phyloP scores from a whole-genome alignment of 2,113 vertebrate genomes.

The Butastur rufipennis region DNA sequence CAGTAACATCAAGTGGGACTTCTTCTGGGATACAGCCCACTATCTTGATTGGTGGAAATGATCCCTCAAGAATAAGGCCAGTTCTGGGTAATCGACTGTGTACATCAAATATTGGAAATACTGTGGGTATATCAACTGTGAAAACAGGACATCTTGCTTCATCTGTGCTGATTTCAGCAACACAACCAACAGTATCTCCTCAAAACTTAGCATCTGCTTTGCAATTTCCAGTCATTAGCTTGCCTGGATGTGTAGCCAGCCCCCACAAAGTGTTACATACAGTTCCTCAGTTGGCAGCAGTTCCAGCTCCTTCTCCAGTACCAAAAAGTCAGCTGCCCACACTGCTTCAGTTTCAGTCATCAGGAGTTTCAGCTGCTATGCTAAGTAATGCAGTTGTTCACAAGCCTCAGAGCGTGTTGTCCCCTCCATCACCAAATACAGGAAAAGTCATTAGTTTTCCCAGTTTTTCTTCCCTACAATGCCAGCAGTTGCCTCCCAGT shows the following conservation, averaged over 20 bases:
- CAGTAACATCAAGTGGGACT: constrained; percentile 39
- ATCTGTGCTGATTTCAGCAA: constrained; percentile 80
- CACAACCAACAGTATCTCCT: constrained; percentile 66
- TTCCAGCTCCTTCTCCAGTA: constrained; percentile 46
- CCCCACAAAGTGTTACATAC: constrained; percentile 50
- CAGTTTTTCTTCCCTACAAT: constrained; percentile 42
- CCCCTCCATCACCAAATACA: constrained; percentile 41
- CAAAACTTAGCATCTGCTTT: constrained; percentile 70
- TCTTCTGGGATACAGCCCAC: constrained; percentile 32
- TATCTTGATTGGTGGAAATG: constrained; percentile 60
- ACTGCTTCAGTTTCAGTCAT: constrained; percentile 61
- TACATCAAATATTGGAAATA: constrained; percentile 69
- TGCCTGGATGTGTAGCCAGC: constrained; percentile 53
- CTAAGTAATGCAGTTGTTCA: constrained; percentile 60
- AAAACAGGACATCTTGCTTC: constrained; percentile 85
- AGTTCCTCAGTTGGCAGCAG: constrained; percentile 52
- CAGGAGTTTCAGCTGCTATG: constrained; percentile 61
- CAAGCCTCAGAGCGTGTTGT: constrained; percentile 56
- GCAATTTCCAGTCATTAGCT: constrained; percentile 70
- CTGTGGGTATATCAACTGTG: constrained; percentile 80
- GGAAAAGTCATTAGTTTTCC: constrained; percentile 60
- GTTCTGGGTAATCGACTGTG: constrained; percentile 56
- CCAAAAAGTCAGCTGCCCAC: constrained; percentile 65
- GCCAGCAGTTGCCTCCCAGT: constrained; percentile 54
- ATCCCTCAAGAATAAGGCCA: constrained; percentile 66